phyloP scores from a whole-genome alignment of 2,797 vertebrate genomes.

The Lagocephalus sceleratus region DNA sequence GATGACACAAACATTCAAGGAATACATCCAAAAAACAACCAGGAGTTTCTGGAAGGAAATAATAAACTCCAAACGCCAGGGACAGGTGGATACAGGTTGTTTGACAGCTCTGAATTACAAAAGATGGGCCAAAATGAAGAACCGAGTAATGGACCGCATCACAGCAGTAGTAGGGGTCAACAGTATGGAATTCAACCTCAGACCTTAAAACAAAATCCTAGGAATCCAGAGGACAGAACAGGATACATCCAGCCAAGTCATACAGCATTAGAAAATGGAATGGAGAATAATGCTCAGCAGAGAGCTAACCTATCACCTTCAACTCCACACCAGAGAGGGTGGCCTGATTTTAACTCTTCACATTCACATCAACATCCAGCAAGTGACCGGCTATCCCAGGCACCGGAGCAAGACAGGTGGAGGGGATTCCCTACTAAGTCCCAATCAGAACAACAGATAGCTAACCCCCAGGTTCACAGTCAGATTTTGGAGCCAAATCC shows the following conservation, averaged over 20 bases:
- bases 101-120: conserved; percentile 61
- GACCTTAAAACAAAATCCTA: conserved; percentile 65
- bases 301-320: conserved; percentile 56
- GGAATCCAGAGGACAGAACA: conserved; percentile 56
- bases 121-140: conserved; percentile 66
- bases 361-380: conserved; percentile 64
- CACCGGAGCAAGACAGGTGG: conserved; percentile 73
- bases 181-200: conserved; percentile 66
- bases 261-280: conserved; percentile 53
- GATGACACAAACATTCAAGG: conserved; percentile 73
- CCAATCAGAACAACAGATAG: conserved; percentile 67
- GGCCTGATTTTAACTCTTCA: conserved; percentile 81
- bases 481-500: conserved; percentile 74
- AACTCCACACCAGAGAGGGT: conserved; percentile 70
- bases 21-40: conserved; percentile 76
- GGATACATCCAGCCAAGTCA: conserved; percentile 41
- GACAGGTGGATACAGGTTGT: conserved; percentile 62
- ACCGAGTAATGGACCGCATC: conserved; percentile 39
- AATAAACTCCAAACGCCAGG: conserved; percentile 54
- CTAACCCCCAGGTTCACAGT: conserved; percentile 67
- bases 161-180: conserved; percentile 61
- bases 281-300: conserved; percentile 62
- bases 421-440: conserved; percentile 71
- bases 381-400: conserved; percentile 44
- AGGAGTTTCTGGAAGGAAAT: conserved; percentile 72